Base-by-base conservation (phyloP, 1,140 invertebrate species). In the Drosophila teissieri region DNA sequence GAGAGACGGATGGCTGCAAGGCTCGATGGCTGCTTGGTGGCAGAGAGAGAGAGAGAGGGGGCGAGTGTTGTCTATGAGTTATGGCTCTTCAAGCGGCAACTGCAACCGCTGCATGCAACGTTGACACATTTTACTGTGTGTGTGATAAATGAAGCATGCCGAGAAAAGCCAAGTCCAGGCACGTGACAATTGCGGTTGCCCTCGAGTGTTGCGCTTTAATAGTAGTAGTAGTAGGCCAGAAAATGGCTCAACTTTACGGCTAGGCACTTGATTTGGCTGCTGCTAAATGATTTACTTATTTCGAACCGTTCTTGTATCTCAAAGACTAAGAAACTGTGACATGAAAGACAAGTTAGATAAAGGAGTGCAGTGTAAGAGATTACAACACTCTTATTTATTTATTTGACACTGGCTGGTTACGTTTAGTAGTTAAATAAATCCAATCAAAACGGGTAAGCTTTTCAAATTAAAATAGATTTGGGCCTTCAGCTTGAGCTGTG, bases 111-210 rank as follows among this genome's bases (percentile, higher is more conserved):
- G 51, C 74, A 42, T 65, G 69, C 73, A 63, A 67, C 57, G 48
- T 40, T 78, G 69, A 74, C 82, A 81, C 49, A 81, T 63, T 78
- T 86, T 65, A 81, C 64, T 70, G 49, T 58, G 39, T 65, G 49
- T 78, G 58, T 86, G 69, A 82, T 69, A 88, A 82, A 86, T 86
- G 69, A 82, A 63, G 78, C 82, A 62, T 52, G 56, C 55, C 48
- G 61, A 51, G 55, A 12, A 58, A 78, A 76, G 51, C 55, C 58
- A 82, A 55, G 53, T 75, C 39, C 58, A 63, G 53, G 40, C 31
- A 69, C 60, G 60, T 60, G 49, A 72, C 75, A 62, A 24, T 55
- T 49, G 24, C 40, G 39, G 19, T n/a, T 45, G 51, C 45, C 67
- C 64, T 65, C 34, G 45, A 68, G 60, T 72, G 40, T 10, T 8